Evolutionary conservation across 2,797 vertebrate species (phyloP), one percentile per base, ranked within the genome.

Genomic region (Pseudochaenichthys georgianus): DNA sequence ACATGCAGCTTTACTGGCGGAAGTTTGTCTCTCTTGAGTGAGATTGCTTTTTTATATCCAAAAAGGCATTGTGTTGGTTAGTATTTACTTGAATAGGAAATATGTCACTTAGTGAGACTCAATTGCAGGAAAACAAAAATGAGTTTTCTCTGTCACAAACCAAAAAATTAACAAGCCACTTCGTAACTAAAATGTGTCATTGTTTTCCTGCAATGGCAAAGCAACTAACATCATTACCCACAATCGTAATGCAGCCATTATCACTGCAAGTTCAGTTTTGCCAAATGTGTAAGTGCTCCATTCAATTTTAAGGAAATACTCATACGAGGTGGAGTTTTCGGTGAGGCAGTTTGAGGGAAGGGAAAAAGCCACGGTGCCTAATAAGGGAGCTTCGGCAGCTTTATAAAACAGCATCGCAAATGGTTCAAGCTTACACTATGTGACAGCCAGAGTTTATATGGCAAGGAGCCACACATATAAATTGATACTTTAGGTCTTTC

Each of bases 391-490:
- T 31, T 74, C 41, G 5, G 55, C 59, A 53, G 67, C 28, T 82
- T 65, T 51, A 75, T 57, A 51, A 73, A 84, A 69, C 74, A 60
- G 73, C 59, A 62, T 72, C 80, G 72, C 60, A 84, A 61, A 73
- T 65, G 21, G 54, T 51, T 63, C 42, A 2, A 43, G 64, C 50
- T 77, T 31, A 81, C 77, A 75, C 54, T 34, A 28, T 75, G 72
- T 83, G 75, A 78, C 84, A 85, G 67, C 28, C 53, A 67, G 52
- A n/a, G 60, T 77, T 68, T 69, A 48, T 43, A 41, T 77, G 81
- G 73, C 71, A 77, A 8, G 3, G 57, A 67, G 75, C 78, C 85
- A 85, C 66, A 73, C 64, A 72, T 78, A 80, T 63, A 86, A 81
- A 85, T 50, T 61, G 57, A 77, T 68, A 73, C 72, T 82, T 83